Evolutionary conservation across 2,797 vertebrate genomes (phyloP).

Genomic region (Darevskia nairensis): DNA sequence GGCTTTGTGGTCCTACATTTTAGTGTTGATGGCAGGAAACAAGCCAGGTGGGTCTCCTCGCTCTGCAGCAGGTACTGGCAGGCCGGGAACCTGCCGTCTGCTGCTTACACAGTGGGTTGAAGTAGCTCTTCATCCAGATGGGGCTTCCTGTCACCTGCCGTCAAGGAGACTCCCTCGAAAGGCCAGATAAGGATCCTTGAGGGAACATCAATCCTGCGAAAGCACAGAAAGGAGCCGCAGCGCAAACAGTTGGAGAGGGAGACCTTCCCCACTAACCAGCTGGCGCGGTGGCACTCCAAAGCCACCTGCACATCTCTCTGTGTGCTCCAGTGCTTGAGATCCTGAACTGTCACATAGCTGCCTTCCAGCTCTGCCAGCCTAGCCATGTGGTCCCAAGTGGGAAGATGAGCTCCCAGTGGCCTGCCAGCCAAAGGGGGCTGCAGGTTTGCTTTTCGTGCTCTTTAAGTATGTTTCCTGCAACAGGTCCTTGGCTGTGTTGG

Average conservation of each 20-base stretch:
- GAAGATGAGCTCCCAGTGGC: background rate
- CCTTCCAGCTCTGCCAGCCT: background rate
- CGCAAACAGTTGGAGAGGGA: background rate
- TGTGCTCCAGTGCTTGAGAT: background rate
- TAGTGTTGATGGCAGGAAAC: background rate
- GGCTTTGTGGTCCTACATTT: background rate
- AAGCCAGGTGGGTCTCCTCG: background rate
- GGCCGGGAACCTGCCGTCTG: background rate
- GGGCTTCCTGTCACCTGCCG: background rate
- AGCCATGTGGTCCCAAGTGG: background rate
- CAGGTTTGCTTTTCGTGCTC: background rate
- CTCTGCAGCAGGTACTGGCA: background rate
- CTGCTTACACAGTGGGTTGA: fast-evolving
- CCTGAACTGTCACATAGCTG: background rate
- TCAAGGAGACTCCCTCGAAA: background rate
- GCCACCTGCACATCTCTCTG: background rate
- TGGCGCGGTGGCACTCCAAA: background rate
- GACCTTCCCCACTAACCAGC: background rate
- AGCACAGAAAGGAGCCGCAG: background rate
- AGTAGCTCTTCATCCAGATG: background rate
- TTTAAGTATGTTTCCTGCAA: too few relatives aligned
- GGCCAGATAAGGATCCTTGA: too few relatives aligned
- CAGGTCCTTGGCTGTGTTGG: too few relatives aligned
- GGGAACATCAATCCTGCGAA: background rate
- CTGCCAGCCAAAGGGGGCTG: background rate